Conservation (phyloP, 1,140 invertebrate genomes). For the Metopolophium dirhodum region DNA sequence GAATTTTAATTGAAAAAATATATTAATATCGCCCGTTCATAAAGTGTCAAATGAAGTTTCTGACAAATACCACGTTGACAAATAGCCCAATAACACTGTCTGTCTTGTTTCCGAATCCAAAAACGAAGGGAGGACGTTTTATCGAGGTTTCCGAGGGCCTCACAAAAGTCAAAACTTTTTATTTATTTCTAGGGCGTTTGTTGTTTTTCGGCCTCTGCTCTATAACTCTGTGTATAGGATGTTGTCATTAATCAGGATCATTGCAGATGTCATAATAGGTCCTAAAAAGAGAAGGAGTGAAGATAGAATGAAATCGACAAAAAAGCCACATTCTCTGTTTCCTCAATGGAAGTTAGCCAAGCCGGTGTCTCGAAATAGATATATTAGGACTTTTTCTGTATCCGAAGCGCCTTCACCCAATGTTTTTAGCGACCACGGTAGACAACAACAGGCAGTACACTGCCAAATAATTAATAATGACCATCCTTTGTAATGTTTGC, state of each 20-base stretch:
- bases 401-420: not conserved
- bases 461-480: slow-evolving; percentile 56
- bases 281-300: not conserved
- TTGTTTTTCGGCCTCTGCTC: not conserved
- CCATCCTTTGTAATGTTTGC: slow-evolving; percentile 16
- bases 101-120: not conserved
- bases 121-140: slow-evolving; percentile 1
- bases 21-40: slow-evolving; percentile 16
- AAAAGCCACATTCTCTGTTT: slow-evolving; percentile 13
- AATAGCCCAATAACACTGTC: slow-evolving; percentile 31
- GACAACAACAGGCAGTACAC: not conserved
- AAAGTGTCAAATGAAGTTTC: slow-evolving; percentile 14
- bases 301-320: not conserved
- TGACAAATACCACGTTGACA: slow-evolving; percentile 11
- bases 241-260: slow-evolving; percentile 50
- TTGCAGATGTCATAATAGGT: slow-evolving; percentile 44
- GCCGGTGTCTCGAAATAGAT: slow-evolving; percentile 48
- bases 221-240: not conserved
- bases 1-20: slow-evolving; percentile 33
- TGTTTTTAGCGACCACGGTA: slow-evolving; percentile 25
- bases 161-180: not conserved
- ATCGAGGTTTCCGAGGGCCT: not conserved
- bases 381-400: slow-evolving; percentile 40
- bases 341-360: slow-evolving; percentile 48
- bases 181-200: slow-evolving; percentile 15